Evolutionary conservation across 2,113 vertebrate genomes (phyloP).

Genomic region (human (Homo sapiens)): GRCh38 chr3:189539501-189540000

Average conservation of each 20-base stretch:
- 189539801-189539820: background rate
- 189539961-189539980: background rate
- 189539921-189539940: background rate
- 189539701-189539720: background rate
- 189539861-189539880: background rate
- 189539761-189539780: background rate
- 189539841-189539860: background rate
- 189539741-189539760: background rate
- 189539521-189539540: background rate
- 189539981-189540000: background rate
- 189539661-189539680: background rate
- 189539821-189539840: background rate
- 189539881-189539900: background rate
- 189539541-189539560: background rate
- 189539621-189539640: background rate
- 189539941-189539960: background rate
- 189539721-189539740: background rate
- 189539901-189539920: background rate
- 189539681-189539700: background rate
- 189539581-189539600: background rate
- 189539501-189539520: background rate
- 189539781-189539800: background rate
- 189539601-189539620: background rate
- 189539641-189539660: accelerated
- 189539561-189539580: background rate